These are phyloP conservation scores for Hippocampus barbouri DNA, from an alignment of 2,113 vertebrate species.

Conservation along the genomic window DNA sequence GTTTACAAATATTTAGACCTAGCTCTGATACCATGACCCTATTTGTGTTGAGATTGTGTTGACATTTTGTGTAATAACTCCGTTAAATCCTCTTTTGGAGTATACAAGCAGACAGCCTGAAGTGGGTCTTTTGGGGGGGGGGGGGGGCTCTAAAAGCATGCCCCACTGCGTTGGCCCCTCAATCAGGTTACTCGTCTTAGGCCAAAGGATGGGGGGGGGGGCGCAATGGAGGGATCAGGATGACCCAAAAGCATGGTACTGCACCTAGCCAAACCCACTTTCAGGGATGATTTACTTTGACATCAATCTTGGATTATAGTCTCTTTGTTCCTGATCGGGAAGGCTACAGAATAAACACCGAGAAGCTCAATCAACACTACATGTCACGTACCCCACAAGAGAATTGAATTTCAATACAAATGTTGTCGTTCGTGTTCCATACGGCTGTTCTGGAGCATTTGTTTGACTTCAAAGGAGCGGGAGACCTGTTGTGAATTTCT, in stretches of 20 bases:
- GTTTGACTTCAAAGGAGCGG: too few relatives aligned
- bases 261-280: constrained; percentile 54
- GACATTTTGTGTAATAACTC: constrained; percentile 26
- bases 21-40: constrained; percentile 19
- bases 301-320: not conserved
- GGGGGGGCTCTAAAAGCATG: constrained; percentile 23
- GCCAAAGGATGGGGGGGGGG: constrained; percentile 30
- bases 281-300: constrained; percentile 62
- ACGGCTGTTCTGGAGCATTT: too few relatives aligned
- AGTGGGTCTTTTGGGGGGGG: constrained; percentile 18
- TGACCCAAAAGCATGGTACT: constrained; percentile 26
- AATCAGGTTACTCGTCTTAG: constrained; percentile 45
- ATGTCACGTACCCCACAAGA: too few relatives aligned
- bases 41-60: constrained; percentile 16
- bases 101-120: constrained; percentile 14
- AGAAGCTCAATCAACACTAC: not conserved
- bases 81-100: constrained; percentile 43
- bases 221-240: constrained; percentile 45
- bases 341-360: not conserved
- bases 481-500: too few relatives aligned
- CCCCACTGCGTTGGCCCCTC: constrained; percentile 22
- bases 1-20: not conserved
- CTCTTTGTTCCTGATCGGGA: not conserved
- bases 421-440: too few relatives aligned
- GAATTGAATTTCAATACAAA: too few relatives aligned